Conservation (phyloP, 1,140 invertebrate genomes). For the Wasmannia auropunctata region DNA sequence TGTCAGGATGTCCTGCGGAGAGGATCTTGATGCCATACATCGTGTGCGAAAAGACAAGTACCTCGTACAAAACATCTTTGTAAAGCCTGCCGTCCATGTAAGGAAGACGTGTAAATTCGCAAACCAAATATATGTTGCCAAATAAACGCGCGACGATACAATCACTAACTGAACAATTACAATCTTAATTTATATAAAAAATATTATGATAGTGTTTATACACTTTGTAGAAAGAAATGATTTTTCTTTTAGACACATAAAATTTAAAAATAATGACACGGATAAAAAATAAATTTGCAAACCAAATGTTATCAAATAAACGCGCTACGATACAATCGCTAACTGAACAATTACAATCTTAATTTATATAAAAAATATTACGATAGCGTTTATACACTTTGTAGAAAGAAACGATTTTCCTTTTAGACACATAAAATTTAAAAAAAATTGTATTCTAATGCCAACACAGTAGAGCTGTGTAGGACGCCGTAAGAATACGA, state of each 20-base stretch:
- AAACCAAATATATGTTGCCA: neutral
- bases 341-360: too few relatives aligned
- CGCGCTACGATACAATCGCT: too few relatives aligned
- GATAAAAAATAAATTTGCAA: too few relatives aligned
- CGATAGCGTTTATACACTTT: neutral
- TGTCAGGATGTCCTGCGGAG: conserved; percentile 7
- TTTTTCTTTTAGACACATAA: neutral
- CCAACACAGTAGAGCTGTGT: neutral
- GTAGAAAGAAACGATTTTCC: neutral
- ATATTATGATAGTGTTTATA: neutral
- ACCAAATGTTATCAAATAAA: too few relatives aligned
- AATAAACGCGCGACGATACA: neutral
- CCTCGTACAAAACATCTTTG: neutral
- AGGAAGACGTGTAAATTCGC: neutral
- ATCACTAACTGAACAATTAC: neutral
- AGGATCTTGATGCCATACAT: conserved; percentile 24
- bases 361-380: neutral
- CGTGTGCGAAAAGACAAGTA: conserved; percentile 5
- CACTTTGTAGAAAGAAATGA: neutral
- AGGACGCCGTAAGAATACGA: neutral
- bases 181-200: neutral
- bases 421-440: neutral
- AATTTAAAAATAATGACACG: neutral
- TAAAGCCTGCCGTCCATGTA: neutral
- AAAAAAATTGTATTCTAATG: neutral